Base-by-base conservation (phyloP, 2,888 invertebrate genomes). In the Diaprepes abbreviatus region DNA sequence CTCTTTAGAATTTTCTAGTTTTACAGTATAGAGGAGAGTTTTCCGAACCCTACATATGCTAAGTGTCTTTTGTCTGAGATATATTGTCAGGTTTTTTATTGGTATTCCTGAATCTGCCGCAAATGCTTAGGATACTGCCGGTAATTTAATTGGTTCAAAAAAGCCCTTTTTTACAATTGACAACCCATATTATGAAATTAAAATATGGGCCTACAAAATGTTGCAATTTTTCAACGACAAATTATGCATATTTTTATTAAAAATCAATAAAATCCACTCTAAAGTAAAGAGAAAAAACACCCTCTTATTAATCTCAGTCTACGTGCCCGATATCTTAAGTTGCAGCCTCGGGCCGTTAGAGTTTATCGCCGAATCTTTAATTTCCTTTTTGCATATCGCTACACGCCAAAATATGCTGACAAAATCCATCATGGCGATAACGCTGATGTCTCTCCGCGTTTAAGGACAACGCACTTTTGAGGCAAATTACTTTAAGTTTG, bases 311-410 rank as follows among this genome's bases (percentile, higher is more conserved):
- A 72, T 72, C 72, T 72, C 68, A 17, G 33, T 33, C 58, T 69
- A 69, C 72, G 71, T 71, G 71, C 66, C 54, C 68, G 66, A 72
- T 72, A 68, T 72, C 72, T 68, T 62, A 65, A 69, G 69, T 62
- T 66, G 66, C 72, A 72, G 69, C 62, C 65, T 62, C 59, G 38
- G 66, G 55, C 43, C 48, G 59, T 62, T 60, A 60, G 60, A 62
- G 50, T 63, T 82, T 83, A 83, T 83, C 83, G 80, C 72, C 66
- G 72, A 77, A 83, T 83, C 83, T 83, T 83, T 83, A 83, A 83
- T 83, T 83, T 83, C 83, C 83, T 83, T 81, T 81, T 81, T 80
- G 83, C 83, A 82, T 83, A 83, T 83, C 83, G 82, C 60, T 24
- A 24, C 43, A 80, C 57, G 79, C 79, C 79, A 79, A 82, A 71